Conservation (phyloP, 2,888 invertebrate genomes). For the Smittia sp. region DNA sequence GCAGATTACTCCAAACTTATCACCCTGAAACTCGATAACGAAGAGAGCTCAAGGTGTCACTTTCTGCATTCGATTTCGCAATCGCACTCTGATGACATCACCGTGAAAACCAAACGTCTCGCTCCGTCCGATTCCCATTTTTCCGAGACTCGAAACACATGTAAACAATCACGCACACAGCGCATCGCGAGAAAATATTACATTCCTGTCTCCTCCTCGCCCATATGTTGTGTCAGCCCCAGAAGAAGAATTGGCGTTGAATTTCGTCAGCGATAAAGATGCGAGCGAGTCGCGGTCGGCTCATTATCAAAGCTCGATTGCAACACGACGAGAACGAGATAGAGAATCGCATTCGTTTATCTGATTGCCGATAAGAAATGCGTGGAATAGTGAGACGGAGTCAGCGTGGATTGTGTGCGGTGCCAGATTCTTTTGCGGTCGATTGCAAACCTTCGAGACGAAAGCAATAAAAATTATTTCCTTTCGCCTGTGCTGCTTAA, state of each 20-base stretch:
- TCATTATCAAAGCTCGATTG: background rate
- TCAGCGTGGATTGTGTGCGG: background rate
- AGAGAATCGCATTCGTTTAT: background rate
- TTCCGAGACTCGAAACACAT: background rate
- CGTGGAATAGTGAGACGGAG: background rate
- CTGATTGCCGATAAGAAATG: background rate
- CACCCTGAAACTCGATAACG: background rate
- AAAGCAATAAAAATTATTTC: slow-evolving; percentile 1
- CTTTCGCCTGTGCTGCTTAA: background rate
- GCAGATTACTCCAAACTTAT: background rate
- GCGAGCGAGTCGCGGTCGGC: background rate
- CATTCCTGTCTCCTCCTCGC: background rate
- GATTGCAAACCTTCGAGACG: background rate
- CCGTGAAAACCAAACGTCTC: background rate
- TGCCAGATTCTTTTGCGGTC: background rate
- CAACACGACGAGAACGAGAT: too few species aligned
- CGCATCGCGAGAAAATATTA: background rate
- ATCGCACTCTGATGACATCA: slow-evolving; percentile 4
- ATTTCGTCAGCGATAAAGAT: background rate
- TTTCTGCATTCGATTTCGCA: background rate
- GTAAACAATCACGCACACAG: background rate
- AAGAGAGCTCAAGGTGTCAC: background rate
- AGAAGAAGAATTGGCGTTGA: background rate
- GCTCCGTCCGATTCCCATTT: background rate
- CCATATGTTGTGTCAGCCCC: background rate